Base-by-base conservation (phyloP, 2,113 vertebrate genomes). In the Glareola pratincola region DNA sequence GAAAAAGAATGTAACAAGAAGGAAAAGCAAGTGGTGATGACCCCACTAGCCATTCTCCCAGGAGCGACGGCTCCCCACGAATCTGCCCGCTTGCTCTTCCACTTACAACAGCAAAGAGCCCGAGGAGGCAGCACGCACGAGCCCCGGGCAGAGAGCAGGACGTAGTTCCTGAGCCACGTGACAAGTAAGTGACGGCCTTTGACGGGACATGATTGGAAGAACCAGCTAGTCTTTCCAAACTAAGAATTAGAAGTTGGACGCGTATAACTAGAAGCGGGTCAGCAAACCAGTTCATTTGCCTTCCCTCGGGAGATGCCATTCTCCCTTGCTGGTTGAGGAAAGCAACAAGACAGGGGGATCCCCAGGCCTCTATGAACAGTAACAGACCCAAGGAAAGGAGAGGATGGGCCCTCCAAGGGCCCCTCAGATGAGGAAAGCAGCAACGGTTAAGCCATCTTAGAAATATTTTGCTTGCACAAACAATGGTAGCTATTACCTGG, bases 131-230 rank as follows among this genome's bases (percentile, higher is more conserved):
- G 64, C 6, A 8, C 2, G 2, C 9, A 8, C 2, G 3, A 91
- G 77, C n/a, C 64, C 47, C 2, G 2, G 26, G 56, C 69, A 90
- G 67, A 84, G 10, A 53, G 48, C 48, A 88, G 50, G 59, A 71
- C 3, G 0, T 0, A 20, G 63, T 7, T 51, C 83, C 43, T 2
- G 10, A 71, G 32, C 47, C 1, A 0, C 32, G 26, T 50, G 79
- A 74, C 32, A 57, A 64, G 22, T 32, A 62, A 74, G 63, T 12
- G 64, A 71, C 8, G 4, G 34, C 24, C 30, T 37, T 50, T 75
- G 73, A 34, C 34, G n/a, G 43, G 64, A 85, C 23, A 16, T 0
- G 4, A 51, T 0, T 37, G 23, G 45, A 71, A 88, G 29, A 66
- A 32, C 8, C 0, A 1, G 26, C 37, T 86, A 27, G 4, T 62